Evolutionary conservation across 2,888 invertebrate genomes (phyloP), one percentile per base, ranked within the genome.

Genomic region (Imbricaverruca yamaguchii): DNA sequence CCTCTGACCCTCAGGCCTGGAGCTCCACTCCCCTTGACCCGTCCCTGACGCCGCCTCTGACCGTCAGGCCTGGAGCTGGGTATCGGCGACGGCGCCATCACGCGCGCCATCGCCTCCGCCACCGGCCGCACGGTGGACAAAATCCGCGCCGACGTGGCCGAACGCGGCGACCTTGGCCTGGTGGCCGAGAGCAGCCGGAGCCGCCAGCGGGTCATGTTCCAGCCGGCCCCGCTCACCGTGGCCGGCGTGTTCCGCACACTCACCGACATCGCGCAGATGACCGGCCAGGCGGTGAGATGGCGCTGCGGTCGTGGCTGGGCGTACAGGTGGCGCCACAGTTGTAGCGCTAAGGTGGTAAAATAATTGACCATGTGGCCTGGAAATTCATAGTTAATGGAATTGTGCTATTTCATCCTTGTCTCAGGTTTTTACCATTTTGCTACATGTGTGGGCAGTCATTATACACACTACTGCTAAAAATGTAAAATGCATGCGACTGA

Each of bases 101-200:
- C 97, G 92, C 97, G 97, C 89, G 96, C 97, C 0, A 93, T 98
- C 80, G 95, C 95, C 0, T 93, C 93, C 86, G 92, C 94, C 82
- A 96, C 96, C 9, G 96, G 96, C 0, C 91, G 96, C 83, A 91
- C 93, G 74, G 87, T 95, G 84, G 92, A 93, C 59, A 94, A 96
- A 80, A 92, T 98, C 81, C 94, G 93, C 87, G 88, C 91, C 0
- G 93, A 94, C 84, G 89, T 90, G 2, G 90, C 91, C 83, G 88
- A 88, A 81, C 90, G 91, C 80, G 98, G 98, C 0, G 99, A 98
- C 89, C 89, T 99, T 82, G 98, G 98, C 10, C 88, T 92, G 39
- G 94, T 96, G 13, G 98, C 97, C 0, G 94, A 97, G 89, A 92
- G 91, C 85, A 94, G 94, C 67, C 91, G 93, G 81, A 91, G 91